These are phyloP conservation scores for Pogoniulus pusillus DNA, from an alignment of 2,797 vertebrate genomes.

Conservation along the genomic window DNA sequence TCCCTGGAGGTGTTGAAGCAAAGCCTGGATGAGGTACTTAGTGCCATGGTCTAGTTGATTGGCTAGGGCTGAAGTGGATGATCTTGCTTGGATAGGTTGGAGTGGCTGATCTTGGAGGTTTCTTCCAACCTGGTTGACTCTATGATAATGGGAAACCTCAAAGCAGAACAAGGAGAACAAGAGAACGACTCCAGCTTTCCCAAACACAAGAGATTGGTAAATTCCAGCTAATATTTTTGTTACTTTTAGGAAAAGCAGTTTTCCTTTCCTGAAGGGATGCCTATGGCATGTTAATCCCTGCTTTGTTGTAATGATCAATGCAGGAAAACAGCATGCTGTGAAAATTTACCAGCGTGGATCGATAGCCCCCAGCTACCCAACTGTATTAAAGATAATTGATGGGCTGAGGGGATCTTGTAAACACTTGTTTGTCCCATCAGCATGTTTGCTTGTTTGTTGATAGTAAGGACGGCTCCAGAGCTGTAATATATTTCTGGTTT, in stretches of 20 bases:
- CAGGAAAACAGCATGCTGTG: not conserved
- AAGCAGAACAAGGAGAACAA: not conserved
- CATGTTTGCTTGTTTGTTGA: not conserved
- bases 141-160: not conserved
- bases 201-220: rapidly evolving
- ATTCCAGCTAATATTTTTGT: not conserved
- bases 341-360: constrained; percentile 29
- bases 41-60: too few relatives aligned
- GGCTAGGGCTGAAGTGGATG: too few relatives aligned
- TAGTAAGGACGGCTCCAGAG: not conserved
- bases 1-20: too few relatives aligned
- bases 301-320: not conserved
- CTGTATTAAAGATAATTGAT: constrained; percentile 39
- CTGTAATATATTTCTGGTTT: not conserved
- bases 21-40: too few relatives aligned
- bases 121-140: too few relatives aligned
- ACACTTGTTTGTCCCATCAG: constrained; percentile 54
- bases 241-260: not conserved
- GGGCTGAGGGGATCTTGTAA: constrained; percentile 36
- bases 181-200: not conserved
- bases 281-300: not conserved
- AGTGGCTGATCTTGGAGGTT: too few relatives aligned
- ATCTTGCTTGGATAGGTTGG: too few relatives aligned
- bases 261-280: not conserved
- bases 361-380: constrained; percentile 16